Conservation (phyloP, 2,797 vertebrate species). For the Oryzias dopingdopingensis region DNA sequence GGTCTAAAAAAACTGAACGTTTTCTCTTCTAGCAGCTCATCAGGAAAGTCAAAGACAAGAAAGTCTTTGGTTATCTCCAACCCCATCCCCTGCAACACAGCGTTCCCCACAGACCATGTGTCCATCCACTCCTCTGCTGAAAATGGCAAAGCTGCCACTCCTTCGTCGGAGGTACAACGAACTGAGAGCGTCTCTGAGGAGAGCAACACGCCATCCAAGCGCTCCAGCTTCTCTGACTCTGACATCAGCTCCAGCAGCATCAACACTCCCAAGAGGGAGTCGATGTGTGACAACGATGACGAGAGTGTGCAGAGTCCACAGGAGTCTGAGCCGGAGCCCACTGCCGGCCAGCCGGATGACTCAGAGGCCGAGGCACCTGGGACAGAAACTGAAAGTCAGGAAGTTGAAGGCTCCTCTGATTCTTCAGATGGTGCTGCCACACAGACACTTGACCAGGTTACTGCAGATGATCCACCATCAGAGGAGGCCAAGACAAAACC, state of each 20-base stretch:
- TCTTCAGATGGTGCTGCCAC: constrained; percentile 22
- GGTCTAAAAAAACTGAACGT: not conserved
- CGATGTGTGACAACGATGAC: constrained; percentile 50
- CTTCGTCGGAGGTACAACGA: constrained; percentile 17
- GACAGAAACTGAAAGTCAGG: constrained; percentile 37
- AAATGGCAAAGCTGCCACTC: constrained; percentile 40
- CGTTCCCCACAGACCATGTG: constrained; percentile 71
- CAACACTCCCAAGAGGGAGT: constrained; percentile 62
- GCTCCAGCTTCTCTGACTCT: constrained; percentile 57
- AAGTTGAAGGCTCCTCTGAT: constrained; percentile 26
- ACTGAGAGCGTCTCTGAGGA: constrained; percentile 40
- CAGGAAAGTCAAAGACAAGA: constrained; percentile 77
- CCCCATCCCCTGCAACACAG: constrained; percentile 82
- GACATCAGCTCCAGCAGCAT: constrained; percentile 64
- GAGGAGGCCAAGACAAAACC: constrained; percentile 30
- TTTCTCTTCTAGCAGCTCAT: constrained; percentile 19
- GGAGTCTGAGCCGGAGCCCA: constrained; percentile 18
- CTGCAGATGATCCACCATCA: constrained; percentile 5
- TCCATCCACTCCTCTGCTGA: constrained; percentile 48
- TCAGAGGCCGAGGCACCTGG: constrained; percentile 33
- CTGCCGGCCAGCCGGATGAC: constrained; percentile 44
- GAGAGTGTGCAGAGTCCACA: constrained; percentile 29
- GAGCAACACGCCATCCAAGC: constrained; percentile 32
- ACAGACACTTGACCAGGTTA: constrained; percentile 26
- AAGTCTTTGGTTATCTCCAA: constrained; percentile 88